A percentile compares a stretch with the other conserved stretches of the same genome.
Conservation (phyloP, 2,113 vertebrate genomes). For the Platysternon megacephalum region DNA sequence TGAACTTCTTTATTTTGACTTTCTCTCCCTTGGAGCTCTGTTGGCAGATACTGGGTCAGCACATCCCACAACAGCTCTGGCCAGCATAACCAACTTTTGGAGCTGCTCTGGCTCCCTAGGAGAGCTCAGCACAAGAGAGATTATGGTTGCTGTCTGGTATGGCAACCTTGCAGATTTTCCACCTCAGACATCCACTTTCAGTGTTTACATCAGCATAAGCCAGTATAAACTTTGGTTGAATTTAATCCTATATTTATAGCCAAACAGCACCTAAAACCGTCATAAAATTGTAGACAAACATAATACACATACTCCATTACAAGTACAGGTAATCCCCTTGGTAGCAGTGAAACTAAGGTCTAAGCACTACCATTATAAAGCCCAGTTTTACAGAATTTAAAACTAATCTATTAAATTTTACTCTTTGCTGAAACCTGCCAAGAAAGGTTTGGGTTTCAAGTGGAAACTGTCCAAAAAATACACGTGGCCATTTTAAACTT, state of each 20-base stretch:
- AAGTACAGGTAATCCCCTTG: not conserved
- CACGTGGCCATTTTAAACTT: conserved; percentile 54
- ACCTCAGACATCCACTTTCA: not conserved
- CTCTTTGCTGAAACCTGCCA: conserved; percentile 58
- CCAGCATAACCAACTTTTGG: rapidly evolving
- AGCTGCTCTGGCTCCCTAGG: not conserved
- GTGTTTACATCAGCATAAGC: not conserved
- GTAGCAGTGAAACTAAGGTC: not conserved
- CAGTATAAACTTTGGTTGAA: not conserved
- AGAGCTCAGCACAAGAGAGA: not conserved
- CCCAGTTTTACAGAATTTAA: conserved; percentile 4
- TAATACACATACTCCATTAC: not conserved
- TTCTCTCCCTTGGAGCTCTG: not conserved
- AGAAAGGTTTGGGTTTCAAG: conserved; percentile 57
- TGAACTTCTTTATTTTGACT: not conserved
- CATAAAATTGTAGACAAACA: conserved; percentile 11
- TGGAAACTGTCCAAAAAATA: conserved; percentile 68
- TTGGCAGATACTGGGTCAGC: not conserved
- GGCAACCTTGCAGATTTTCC: not conserved
- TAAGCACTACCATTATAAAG: not conserved
- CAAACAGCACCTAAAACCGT: not conserved
- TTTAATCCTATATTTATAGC: not conserved
- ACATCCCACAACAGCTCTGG: rapidly evolving
- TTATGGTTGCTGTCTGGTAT: rapidly evolving
- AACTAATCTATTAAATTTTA: conserved; percentile 47